Conservation (phyloP, 2,888 invertebrate genomes). For the Drosophila picticornis region DNA sequence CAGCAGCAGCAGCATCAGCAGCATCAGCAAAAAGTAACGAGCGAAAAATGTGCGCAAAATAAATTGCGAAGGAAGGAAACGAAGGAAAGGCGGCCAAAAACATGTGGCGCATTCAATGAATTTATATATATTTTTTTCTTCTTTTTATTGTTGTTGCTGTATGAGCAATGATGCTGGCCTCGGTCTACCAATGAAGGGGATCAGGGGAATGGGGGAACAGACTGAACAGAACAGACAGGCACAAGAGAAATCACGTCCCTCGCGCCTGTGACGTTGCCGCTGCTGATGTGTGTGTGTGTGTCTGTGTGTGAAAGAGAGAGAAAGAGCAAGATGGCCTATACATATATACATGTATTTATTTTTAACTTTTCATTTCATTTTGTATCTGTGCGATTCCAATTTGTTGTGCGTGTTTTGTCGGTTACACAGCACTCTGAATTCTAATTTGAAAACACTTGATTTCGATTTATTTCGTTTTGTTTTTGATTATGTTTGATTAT, state of each 20-base stretch:
- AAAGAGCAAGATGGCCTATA: constrained; percentile 69
- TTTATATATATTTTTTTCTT: constrained; percentile 33
- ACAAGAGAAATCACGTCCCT: constrained; percentile 79
- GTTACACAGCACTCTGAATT: constrained; percentile 53
- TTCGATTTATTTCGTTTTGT: constrained; percentile 18
- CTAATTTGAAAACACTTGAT: constrained; percentile 37
- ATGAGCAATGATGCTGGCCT: constrained; percentile 59
- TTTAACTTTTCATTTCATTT: constrained; percentile 81
- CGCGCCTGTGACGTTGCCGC: constrained; percentile 57
- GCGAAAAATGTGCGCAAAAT: constrained; percentile 67
- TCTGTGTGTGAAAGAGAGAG: not conserved
- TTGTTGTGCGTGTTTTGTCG: constrained; percentile 22
- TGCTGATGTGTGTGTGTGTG: not conserved
- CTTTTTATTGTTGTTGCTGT: constrained; percentile 20
- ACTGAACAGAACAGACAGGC: constrained; percentile 64
- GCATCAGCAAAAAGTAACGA: constrained; percentile 32
- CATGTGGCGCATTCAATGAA: constrained; percentile 77
- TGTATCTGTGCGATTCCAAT: constrained; percentile 62
- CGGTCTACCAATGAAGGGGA: not conserved
- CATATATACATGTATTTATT: constrained; percentile 65
- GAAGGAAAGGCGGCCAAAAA: constrained; percentile 61
- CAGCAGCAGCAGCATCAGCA: constrained; percentile 4
- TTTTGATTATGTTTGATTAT: constrained; percentile 20
- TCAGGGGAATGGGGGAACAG: constrained; percentile 29
- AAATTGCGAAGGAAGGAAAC: constrained; percentile 35